A percentile compares a stretch with the other conserved stretches of the same genome.
These are phyloP conservation scores for Otocyon megalotis DNA, from an alignment of 2,113 vertebrate species.

Conservation along the genomic window DNA sequence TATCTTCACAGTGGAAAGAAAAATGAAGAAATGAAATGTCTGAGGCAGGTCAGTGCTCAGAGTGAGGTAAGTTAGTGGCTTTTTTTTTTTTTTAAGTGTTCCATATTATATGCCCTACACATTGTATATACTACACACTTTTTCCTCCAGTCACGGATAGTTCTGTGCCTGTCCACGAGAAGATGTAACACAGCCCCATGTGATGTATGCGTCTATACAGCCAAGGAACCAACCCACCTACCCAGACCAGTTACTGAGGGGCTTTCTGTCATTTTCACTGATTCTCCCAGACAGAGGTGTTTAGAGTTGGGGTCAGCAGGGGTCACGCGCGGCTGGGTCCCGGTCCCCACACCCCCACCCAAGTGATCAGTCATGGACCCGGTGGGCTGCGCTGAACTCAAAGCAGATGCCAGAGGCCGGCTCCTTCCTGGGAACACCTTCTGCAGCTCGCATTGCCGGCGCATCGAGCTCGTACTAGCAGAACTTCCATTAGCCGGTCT, in stretches of 20 bases:
- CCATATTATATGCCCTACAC: no score
- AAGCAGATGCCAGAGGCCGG: background rate
- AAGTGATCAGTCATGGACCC: rapidly evolving
- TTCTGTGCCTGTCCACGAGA: background rate
- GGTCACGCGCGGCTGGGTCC: background rate
- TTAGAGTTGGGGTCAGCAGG: background rate
- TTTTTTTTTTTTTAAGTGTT: no score
- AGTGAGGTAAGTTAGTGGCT: background rate
- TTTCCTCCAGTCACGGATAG: background rate
- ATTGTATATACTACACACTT: no score
- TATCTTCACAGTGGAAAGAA: background rate
- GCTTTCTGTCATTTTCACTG: background rate
- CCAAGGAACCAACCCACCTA: rapidly evolving
- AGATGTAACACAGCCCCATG: background rate
- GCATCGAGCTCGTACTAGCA: background rate
- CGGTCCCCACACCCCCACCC: no score
- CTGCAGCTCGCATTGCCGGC: background rate
- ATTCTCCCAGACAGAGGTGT: background rate
- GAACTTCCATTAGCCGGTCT: no score
- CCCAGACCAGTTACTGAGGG: background rate
- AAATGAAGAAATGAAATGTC: background rate
- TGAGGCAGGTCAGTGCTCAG: background rate
- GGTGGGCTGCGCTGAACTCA: background rate
- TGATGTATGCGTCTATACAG: no score
- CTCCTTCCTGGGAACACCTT: background rate